Conservation (phyloP, 1,140 invertebrate genomes). For the Anagrus nilaparvatae region DNA sequence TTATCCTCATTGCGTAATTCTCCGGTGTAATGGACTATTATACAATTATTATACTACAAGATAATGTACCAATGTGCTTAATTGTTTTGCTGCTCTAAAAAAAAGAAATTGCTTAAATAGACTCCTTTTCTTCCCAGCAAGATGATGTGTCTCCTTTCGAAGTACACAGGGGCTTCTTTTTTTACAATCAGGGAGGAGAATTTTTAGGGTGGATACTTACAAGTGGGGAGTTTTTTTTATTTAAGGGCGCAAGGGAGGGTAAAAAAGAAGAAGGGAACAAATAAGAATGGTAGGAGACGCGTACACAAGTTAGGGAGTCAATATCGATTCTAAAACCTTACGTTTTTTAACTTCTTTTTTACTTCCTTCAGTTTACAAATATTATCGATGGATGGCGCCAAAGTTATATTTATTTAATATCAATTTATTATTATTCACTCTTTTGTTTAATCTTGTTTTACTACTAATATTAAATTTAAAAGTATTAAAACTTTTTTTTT, state of each 20-base stretch:
- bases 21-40: constrained; percentile 13
- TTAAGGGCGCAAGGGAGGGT: background rate
- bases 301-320: constrained; percentile 19
- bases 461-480: background rate
- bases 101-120: too few relatives aligned
- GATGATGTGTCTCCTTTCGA: too few relatives aligned
- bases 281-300: background rate
- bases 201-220: too few relatives aligned
- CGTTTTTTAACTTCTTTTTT: background rate
- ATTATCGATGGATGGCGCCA: constrained; percentile 27
- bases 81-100: too few relatives aligned
- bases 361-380: background rate
- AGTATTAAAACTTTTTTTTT: background rate
- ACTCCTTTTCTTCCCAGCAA: too few relatives aligned
- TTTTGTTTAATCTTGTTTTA: background rate
- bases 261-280: constrained; percentile 3
- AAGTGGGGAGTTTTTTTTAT: too few relatives aligned
- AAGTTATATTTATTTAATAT: background rate
- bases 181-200: too few relatives aligned
- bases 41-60: too few relatives aligned
- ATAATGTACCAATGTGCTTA: too few relatives aligned
- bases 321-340: constrained; percentile 29
- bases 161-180: too few relatives aligned
- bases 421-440: background rate
- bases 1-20: constrained; percentile 13